These are phyloP conservation scores for Drosophila yakuba DNA, from an alignment of 1,140 invertebrate species.

Conservation along the genomic window DNA sequence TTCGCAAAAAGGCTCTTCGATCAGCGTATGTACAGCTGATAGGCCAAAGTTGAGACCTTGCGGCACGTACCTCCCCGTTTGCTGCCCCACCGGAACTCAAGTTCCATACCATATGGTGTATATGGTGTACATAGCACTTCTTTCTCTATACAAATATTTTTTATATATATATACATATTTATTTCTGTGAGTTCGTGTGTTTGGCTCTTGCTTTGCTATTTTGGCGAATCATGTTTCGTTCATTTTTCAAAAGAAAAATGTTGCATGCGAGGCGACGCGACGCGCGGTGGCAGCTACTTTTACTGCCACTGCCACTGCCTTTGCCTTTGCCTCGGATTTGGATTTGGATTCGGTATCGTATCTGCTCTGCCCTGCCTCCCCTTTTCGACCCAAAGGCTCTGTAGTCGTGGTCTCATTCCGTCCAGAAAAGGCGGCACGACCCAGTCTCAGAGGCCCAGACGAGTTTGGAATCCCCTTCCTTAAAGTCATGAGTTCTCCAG, in stretches of 20 bases:
- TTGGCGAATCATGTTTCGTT: slow-evolving; percentile 83
- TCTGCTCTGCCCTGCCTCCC: slow-evolving; percentile 24
- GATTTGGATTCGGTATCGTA: slow-evolving; percentile 19
- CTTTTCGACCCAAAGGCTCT: not conserved
- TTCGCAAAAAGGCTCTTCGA: slow-evolving; percentile 7
- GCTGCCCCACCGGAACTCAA: not conserved
- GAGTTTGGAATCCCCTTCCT: no score
- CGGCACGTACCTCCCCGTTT: slow-evolving; percentile 3
- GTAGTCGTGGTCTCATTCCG: slow-evolving; percentile 33
- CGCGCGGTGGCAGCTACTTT: slow-evolving; percentile 71
- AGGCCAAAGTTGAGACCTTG: slow-evolving; percentile 75
- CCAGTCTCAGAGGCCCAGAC: slow-evolving; percentile 38
- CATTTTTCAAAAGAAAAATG: slow-evolving; percentile 84
- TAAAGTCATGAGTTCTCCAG: slow-evolving; percentile 18
- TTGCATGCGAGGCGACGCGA: slow-evolving; percentile 72
- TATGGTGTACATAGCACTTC: slow-evolving; percentile 44
- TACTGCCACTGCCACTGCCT: slow-evolving; percentile 60
- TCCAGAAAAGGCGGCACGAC: slow-evolving; percentile 38
- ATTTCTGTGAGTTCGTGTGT: slow-evolving; percentile 24
- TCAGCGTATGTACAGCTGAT: slow-evolving; percentile 56
- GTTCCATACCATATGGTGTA: slow-evolving; percentile 16
- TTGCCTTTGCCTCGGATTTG: slow-evolving; percentile 1
- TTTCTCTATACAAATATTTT: slow-evolving; percentile 14
- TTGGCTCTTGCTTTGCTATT: slow-evolving; percentile 22
- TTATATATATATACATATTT: slow-evolving; percentile 17